These are phyloP conservation scores for Mormoops blainvillei DNA, from an alignment of 2,113 vertebrate genomes.

Conservation along the genomic window DNA sequence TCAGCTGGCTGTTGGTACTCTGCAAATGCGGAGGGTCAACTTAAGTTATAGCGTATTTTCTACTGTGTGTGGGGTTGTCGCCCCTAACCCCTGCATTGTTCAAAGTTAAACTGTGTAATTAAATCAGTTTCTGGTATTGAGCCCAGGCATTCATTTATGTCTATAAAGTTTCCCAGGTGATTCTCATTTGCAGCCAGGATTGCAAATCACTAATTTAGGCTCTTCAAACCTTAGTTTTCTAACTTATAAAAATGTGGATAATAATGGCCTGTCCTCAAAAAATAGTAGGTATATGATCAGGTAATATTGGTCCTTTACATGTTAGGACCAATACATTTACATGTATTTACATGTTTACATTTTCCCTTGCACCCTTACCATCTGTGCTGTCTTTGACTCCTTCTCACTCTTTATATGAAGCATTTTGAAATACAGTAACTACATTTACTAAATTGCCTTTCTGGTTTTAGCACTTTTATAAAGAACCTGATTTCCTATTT, in stretches of 20 bases:
- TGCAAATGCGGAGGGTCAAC: too few relatives aligned
- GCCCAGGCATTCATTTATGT: not conserved
- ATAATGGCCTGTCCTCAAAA: not conserved
- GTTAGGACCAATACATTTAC: too few relatives aligned
- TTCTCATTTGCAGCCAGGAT: not conserved
- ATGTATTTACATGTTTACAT: too few relatives aligned
- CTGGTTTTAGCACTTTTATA: not conserved
- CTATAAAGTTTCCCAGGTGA: not conserved
- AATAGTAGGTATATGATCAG: not conserved
- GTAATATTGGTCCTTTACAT: not conserved
- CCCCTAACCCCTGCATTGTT: not conserved
- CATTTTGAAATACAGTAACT: not conserved
- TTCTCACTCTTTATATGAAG: not conserved
- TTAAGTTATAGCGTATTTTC: not conserved
- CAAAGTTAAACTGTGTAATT: not conserved
- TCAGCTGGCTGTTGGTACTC: not conserved
- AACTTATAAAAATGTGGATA: not conserved
- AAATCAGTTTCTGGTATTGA: not conserved
- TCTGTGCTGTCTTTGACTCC: not conserved
- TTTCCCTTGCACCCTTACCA: not conserved
- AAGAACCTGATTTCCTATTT: not conserved
- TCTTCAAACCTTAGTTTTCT: slow-evolving; percentile 6
- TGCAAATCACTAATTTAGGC: not conserved
- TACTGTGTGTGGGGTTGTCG: not conserved
- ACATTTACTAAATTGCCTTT: not conserved